Evolutionary conservation across 2,888 invertebrate genomes (phyloP), one percentile per base, ranked within the genome.

Genomic region (Drosophila fungiperda): DNA sequence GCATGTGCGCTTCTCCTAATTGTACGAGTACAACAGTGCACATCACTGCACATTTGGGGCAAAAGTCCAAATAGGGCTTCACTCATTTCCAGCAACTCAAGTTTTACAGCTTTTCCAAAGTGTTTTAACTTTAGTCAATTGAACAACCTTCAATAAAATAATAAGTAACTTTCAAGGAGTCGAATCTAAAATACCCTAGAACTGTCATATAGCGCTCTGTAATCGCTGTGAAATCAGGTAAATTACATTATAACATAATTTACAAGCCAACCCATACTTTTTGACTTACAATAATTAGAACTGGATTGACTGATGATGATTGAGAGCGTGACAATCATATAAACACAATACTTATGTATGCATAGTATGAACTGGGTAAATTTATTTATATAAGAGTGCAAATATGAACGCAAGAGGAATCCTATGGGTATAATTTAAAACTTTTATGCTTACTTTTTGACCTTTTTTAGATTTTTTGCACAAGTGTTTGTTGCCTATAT

Each of bases 41-140:
- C 76, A 58, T 73, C 76, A 53, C 42, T 80, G 79, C 73, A 61
- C 79, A 79, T 64, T 74, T 76, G 53, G 80, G 77, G 54, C 74
- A 76, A 66, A 70, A 61, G 79, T 71, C 75, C 64, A 73, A 78
- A 70, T 58, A 68, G 48, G 64, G 36, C 48, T 59, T 54, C 59
- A 54, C 58, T 69, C 62, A 73, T 65, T 78, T 69, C 42, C 54
- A 62, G 60, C 55, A 66, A 70, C 62, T 75, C 49, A 67, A 66
- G 75, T 71, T 60, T 66, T 52, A 69, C 68, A 57, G 40, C 72
- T 58, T 42, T 60, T 40, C 35, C 48, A 73, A 69, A 65, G 65
- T 70, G 64, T 61, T 70, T 57, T 52, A 59, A 68, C 50, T 63
- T 59, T 55, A 62, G 36, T 55, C 29, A 74, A 63, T 72, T 73